phyloP scores from a whole-genome alignment of 2,797 vertebrate genomes.

The Malacoraja senta region DNA sequence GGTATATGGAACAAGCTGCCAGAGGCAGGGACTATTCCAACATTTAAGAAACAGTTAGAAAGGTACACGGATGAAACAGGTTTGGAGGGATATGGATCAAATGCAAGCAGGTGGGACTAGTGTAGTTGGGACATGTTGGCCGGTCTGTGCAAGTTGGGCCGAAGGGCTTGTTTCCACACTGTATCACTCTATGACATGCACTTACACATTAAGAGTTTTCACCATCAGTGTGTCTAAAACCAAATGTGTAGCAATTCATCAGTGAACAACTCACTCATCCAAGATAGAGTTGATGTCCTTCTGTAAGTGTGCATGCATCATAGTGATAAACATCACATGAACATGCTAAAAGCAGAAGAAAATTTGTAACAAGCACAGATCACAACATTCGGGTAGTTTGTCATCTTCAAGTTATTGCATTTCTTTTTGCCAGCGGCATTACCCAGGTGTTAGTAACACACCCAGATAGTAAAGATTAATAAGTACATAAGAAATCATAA shows the following conservation, averaged over 20 bases:
- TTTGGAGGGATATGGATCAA: no score
- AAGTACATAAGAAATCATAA: slow-evolving; percentile 32
- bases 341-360: slow-evolving; percentile 49
- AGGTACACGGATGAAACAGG: no score
- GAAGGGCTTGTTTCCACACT: no score
- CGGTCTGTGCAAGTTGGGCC: no score
- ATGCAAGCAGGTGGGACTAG: no score
- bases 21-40: no score
- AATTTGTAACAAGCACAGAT: slow-evolving; percentile 53
- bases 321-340: slow-evolving; percentile 49
- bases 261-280: slow-evolving; percentile 19
- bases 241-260: slow-evolving; percentile 12
- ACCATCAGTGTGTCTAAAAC: not conserved
- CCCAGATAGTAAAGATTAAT: slow-evolving; percentile 46
- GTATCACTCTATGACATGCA: no score
- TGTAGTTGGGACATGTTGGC: no score
- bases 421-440: slow-evolving; percentile 49
- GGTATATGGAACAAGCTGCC: no score
- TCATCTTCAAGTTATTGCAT: slow-evolving; percentile 48
- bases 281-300: not conserved
- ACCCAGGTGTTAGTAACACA: slow-evolving; percentile 50
- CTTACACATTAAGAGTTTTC: not conserved
- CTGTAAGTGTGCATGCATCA: slow-evolving; percentile 1
- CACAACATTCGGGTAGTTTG: slow-evolving; percentile 51
- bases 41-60: no score